Conservation (phyloP, 2,888 invertebrate species). For the Xiphydria camelus region DNA sequence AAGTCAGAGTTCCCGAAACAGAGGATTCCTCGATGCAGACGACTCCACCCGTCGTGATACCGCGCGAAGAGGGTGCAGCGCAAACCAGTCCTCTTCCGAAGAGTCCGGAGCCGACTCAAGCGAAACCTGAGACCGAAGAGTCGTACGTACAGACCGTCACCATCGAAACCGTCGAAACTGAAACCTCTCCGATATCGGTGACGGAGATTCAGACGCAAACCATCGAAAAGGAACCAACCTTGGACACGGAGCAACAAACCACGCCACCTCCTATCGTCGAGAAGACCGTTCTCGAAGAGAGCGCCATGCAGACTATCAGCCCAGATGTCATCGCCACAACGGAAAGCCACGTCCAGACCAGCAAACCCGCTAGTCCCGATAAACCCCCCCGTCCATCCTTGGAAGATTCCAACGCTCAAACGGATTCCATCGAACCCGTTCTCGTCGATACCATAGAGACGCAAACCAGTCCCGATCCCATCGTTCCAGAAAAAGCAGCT, state of each 20-base stretch:
- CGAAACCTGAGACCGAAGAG: slow-evolving; percentile 9
- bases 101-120: slow-evolving; percentile 22
- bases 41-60: slow-evolving; percentile 50
- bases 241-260: slow-evolving; percentile 48
- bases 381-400: slow-evolving; percentile 50
- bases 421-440: slow-evolving; percentile 52
- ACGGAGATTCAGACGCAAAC: slow-evolving; percentile 60
- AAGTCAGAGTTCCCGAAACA: slow-evolving; percentile 58
- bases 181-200: slow-evolving; percentile 53
- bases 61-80: slow-evolving; percentile 53
- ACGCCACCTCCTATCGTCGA: slow-evolving; percentile 43
- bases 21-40: slow-evolving; percentile 61
- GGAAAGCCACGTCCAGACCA: slow-evolving; percentile 50
- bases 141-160: slow-evolving; percentile 11
- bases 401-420: slow-evolving; percentile 60
- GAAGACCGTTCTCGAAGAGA: slow-evolving; percentile 49
- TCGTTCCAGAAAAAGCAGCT: slow-evolving; percentile 22
- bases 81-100: slow-evolving; percentile 53
- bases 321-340: slow-evolving; percentile 45
- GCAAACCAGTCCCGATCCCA: slow-evolving; percentile 45
- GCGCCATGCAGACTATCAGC: slow-evolving; percentile 56
- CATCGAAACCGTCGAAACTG: slow-evolving; percentile 16
- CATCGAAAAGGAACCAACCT: slow-evolving; percentile 26
- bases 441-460: slow-evolving; percentile 34
- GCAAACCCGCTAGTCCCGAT: slow-evolving; percentile 38